Evolutionary conservation across 2,797 vertebrate genomes (phyloP), one percentile per base, ranked within the genome.

Genomic region (Parotocinclus haroldoi): DNA sequence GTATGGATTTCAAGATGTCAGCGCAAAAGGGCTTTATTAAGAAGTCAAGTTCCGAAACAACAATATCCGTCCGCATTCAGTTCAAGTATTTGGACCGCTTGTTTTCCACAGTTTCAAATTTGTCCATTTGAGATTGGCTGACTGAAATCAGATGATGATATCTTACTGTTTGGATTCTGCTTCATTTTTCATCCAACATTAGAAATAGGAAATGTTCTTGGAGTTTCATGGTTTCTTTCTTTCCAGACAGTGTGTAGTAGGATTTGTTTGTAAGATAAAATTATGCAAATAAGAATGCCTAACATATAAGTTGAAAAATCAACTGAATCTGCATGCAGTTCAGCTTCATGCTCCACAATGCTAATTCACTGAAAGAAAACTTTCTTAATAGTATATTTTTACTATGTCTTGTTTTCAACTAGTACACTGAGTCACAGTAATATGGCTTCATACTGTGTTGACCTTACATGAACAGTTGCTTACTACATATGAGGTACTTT

Each of bases 301-400:
- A 13, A 65, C 45, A 54, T 14, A 7, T 18, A 44, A 55, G 19
- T n/a, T 56, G n/a, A 18, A 57, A 55, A 46, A 48, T 8, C 40
- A 39, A 38, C 14, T 55, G 12, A 14, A 16, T 51, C 13, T n/a
- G n/a, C n/a, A n/a, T 58, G 45, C 54, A 67, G 45, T 58, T 14
- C 46, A 17, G 52, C 45, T 52, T 67, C 17, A 58, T 19, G 40
- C 56, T 71, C 36, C 48, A 48, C 11, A 54, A 59, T 60, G 40
- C 59, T 54, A 63, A 71, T 9, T 48, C 69, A 14, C 50, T 51
- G 8, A 68, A 69, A 17, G 61, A 40, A 55, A 37, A 74, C 67
- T 7, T 36, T 72, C 55, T 58, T 54, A 44, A 50, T 17, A 38
- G 10, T 50, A 7, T 50, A n/a, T 56, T 50, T 18, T 48, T 36